Conservation (phyloP, 2,888 invertebrate species). For the Lasioglossum morio region DNA sequence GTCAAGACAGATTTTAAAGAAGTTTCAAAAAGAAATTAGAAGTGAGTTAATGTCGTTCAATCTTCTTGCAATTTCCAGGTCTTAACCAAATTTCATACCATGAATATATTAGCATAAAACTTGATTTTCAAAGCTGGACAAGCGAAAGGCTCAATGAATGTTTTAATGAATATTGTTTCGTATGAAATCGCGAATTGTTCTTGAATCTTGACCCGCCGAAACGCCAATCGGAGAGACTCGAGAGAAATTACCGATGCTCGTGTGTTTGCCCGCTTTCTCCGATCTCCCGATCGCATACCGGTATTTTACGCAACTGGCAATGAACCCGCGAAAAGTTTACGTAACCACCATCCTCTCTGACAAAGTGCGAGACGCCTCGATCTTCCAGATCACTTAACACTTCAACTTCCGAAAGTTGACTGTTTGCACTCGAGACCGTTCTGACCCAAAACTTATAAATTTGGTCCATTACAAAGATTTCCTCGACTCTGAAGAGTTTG, state of each 20-base stretch:
- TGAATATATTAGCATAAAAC: background rate
- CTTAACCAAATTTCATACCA: background rate
- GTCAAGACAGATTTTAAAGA: no score
- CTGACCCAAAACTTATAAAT: background rate
- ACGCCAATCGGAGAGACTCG: background rate
- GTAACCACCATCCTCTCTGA: background rate
- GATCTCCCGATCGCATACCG: conserved; percentile 44
- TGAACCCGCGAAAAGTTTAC: conserved; percentile 67
- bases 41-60: background rate
- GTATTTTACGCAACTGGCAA: conserved; percentile 82
- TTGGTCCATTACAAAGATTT: background rate
- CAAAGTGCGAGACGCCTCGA: background rate
- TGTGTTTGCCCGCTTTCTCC: conserved; percentile 74
- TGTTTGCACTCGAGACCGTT: background rate
- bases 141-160: no score
- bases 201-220: background rate
- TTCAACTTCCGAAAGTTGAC: background rate
- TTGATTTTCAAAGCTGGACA: background rate
- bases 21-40: no score
- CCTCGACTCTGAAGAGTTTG: background rate
- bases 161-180: background rate
- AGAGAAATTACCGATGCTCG: conserved; percentile 12
- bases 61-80: background rate
- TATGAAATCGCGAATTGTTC: background rate
- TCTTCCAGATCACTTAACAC: background rate